Percentiles rank a stretch among this genome's conserved stretches.
Conservation (phyloP, 2,888 invertebrate species). For the Orchesellides sinensis region DNA sequence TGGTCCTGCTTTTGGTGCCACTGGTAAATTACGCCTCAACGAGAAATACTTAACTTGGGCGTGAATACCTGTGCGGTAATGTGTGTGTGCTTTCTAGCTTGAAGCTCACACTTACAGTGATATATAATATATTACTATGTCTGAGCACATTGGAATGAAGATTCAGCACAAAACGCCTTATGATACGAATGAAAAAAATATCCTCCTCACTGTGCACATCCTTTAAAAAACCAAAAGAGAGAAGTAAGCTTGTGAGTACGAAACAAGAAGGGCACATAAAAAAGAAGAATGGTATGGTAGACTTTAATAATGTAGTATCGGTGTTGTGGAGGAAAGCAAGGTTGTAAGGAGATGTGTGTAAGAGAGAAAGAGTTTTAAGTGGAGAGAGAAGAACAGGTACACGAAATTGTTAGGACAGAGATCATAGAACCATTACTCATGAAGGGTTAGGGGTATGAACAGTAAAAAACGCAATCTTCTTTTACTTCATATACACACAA, state of each 20-base stretch:
- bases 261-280: conserved; percentile 27
- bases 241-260: background rate
- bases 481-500: background rate
- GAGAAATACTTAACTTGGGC: background rate
- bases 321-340: conserved; percentile 6
- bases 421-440: conserved; percentile 52
- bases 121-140: conserved; percentile 14
- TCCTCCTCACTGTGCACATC: background rate
- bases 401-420: conserved; percentile 52
- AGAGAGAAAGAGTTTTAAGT: conserved; percentile 11
- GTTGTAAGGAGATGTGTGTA: conserved; percentile 34
- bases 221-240: too few species aligned
- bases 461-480: conserved; percentile 1
- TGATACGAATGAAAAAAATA: background rate
- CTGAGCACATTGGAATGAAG: background rate
- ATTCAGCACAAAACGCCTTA: background rate
- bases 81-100: background rate
- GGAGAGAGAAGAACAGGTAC: conserved; percentile 20
- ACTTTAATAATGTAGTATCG: background rate
- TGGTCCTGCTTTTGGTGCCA: conserved; percentile 3
- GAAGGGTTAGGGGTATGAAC: conserved; percentile 35
- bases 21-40: too few species aligned
- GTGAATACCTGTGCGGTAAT: background rate
- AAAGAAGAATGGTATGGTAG: conserved; percentile 31
- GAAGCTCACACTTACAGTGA: conserved; percentile 4